Percentiles rank a stretch among this genome's conserved stretches.
These are phyloP conservation scores for Tineola bisselliella DNA, from an alignment of 2,888 invertebrate species.

Conservation along the genomic window DNA sequence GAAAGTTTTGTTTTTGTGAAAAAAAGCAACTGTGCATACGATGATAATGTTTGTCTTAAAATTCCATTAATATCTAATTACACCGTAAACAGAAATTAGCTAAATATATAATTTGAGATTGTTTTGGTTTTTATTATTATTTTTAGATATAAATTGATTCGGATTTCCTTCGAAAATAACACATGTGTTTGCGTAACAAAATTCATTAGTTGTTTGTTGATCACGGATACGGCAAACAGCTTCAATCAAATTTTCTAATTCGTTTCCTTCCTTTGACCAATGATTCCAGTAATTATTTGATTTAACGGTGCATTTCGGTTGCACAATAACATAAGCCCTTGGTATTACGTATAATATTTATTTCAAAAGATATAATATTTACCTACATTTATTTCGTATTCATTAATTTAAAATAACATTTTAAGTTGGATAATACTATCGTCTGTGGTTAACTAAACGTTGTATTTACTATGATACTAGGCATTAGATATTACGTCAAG, in stretches of 20 bases:
- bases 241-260: constrained; percentile 14
- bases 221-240: constrained; percentile 4
- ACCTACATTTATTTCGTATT: no score
- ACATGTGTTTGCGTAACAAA: constrained; percentile 1
- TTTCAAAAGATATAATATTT: no score
- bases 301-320: neutral
- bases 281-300: constrained; percentile 1
- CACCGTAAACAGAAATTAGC: neutral
- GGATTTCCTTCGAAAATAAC: constrained; percentile 2
- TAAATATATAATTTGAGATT: neutral
- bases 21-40: neutral
- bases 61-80: neutral
- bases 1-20: neutral
- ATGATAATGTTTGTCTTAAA: constrained; percentile 15
- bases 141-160: neutral
- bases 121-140: no score
- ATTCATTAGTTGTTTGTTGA: neutral
- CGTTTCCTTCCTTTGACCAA: constrained; percentile 9
- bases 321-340: neutral
- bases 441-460: neutral
- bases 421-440: no score
- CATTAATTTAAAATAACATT: no score
- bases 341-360: no score
- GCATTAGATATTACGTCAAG: constrained; percentile 15
- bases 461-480: constrained; percentile 1